phyloP scores from a whole-genome alignment of 2,888 invertebrate genomes.

The Agriopis aurantiaria region DNA sequence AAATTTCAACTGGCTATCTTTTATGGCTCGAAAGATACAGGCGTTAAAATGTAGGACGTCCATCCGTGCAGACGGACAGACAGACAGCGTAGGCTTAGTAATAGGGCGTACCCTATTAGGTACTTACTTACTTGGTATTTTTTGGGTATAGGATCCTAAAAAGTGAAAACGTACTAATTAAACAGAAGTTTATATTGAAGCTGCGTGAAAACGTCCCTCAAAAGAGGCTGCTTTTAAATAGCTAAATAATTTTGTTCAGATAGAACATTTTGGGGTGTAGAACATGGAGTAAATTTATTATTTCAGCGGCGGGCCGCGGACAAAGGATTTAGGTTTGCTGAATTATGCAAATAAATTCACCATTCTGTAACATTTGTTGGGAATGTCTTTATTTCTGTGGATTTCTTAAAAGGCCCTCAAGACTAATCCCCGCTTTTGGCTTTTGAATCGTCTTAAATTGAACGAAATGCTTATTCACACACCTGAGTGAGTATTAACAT shows the following conservation, averaged over 20 bases:
- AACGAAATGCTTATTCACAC: conserved; percentile 63
- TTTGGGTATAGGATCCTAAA: conserved; percentile 10
- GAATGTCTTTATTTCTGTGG: conserved; percentile 84
- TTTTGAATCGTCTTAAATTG: conserved; percentile 71
- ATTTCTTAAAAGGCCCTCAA: conserved; percentile 80
- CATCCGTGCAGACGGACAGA: too few relatives aligned
- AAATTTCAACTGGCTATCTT: too few relatives aligned
- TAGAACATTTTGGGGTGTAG: conserved; percentile 75
- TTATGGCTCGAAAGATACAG: too few relatives aligned
- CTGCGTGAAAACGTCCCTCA: conserved; percentile 59
- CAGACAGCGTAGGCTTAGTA: too few relatives aligned
- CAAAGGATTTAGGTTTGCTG: conserved; percentile 84
- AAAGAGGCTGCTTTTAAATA: conserved; percentile 69
- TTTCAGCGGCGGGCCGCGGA: conserved; percentile 79
- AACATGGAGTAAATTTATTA: conserved; percentile 84
- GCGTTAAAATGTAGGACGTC: too few relatives aligned
- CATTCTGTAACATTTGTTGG: conserved; percentile 85
- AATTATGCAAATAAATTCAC: conserved; percentile 86
- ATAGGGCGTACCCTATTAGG: too few relatives aligned
- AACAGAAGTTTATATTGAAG: conserved; percentile 53
- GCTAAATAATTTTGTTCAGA: conserved; percentile 80
- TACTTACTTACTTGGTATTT: too few relatives aligned
- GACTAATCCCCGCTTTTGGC: conserved; percentile 75
- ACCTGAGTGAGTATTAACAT: conserved; percentile 61
- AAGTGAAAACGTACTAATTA: conserved; percentile 50